A percentile compares a stretch with the other conserved stretches of the same genome.
Evolutionary conservation across 2,797 vertebrate species (phyloP).

Genomic region (Buceros bicornis): DNA sequence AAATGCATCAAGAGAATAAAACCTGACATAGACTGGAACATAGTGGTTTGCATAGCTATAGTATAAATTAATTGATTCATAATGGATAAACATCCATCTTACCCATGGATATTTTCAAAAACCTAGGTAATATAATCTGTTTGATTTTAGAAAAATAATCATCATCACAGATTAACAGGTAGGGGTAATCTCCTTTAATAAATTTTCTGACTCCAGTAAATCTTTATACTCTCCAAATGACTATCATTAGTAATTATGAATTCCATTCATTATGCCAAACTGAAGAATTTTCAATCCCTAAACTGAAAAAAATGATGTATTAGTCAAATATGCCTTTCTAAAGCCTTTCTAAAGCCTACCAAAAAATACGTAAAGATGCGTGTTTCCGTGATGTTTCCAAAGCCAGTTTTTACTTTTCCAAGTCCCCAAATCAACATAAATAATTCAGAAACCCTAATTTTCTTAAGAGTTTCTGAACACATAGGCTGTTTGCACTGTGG

Average conservation of each 20-base stretch:
- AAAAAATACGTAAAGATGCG: background rate
- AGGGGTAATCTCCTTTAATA: background rate
- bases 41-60: background rate
- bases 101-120: background rate
- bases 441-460: background rate
- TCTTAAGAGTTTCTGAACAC: background rate
- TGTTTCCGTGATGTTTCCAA: background rate
- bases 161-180: background rate
- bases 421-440: background rate
- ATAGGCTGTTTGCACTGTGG: background rate
- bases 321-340: background rate
- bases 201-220: background rate
- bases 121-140: background rate
- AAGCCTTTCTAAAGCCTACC: background rate
- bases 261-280: background rate
- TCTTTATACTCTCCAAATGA: background rate
- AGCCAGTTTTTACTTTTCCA: background rate
- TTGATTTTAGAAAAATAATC: background rate
- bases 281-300: background rate
- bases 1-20: background rate
- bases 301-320: background rate
- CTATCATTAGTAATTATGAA: background rate
- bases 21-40: background rate
- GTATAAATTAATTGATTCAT: constrained; percentile 19
- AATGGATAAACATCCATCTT: background rate